Percentiles rank a stretch among this genome's conserved stretches.
phyloP scores from a whole-genome alignment of 1,140 invertebrate species.

The Leptinotarsa lineolata region DNA sequence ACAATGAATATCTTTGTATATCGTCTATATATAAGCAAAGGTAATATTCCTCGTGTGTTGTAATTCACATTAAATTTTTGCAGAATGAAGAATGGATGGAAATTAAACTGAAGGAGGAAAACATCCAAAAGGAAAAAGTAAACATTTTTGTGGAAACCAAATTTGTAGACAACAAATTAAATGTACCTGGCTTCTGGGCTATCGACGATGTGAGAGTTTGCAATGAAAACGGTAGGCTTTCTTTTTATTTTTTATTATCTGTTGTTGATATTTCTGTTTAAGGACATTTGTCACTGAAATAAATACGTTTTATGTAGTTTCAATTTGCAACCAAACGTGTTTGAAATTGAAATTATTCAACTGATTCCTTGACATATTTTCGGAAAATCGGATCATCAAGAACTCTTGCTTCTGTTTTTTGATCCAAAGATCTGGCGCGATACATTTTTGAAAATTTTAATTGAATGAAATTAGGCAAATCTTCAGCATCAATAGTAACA shows the following conservation, averaged over 20 bases:
- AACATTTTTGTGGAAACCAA: constrained; percentile 45
- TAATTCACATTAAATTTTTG: constrained; percentile 13
- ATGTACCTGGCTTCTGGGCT: constrained; percentile 42
- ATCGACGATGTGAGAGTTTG: constrained; percentile 46
- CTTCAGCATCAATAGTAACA: too few species aligned
- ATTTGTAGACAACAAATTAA: constrained; percentile 27
- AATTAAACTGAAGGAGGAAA: constrained; percentile 44
- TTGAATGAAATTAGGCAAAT: too few species aligned
- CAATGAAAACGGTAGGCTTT: constrained; percentile 43
- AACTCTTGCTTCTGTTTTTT: too few species aligned
- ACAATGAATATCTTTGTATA: not conserved
- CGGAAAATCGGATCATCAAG: too few species aligned
- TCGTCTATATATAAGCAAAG: not conserved
- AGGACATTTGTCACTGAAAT: too few species aligned
- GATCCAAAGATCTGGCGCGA: too few species aligned
- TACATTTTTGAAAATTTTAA: too few species aligned
- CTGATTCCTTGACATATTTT: too few species aligned
- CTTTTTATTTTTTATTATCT: not conserved
- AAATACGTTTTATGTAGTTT: too few species aligned
- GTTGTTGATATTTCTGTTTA: too few species aligned
- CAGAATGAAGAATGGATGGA: constrained; percentile 41
- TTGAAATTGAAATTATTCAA: too few species aligned
- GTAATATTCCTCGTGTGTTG: not conserved
- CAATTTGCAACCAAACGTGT: too few species aligned
- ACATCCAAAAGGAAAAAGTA: constrained; percentile 34